Percentiles rank a stretch among this genome's conserved stretches.
phyloP scores from a whole-genome alignment of 2,888 invertebrate genomes.

The Automeris io region DNA sequence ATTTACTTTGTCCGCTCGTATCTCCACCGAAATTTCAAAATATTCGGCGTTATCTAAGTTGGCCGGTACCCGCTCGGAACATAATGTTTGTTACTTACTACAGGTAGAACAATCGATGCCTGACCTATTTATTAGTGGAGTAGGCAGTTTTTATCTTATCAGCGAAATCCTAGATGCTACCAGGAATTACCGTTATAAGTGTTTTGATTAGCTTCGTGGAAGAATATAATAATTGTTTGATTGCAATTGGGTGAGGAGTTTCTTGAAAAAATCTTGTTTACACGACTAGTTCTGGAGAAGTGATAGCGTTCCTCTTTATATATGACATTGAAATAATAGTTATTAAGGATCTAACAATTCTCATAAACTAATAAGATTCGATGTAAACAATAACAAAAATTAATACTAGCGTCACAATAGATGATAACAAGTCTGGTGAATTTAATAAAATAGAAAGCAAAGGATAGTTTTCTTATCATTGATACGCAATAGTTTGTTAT shows the following conservation, averaged over 20 bases:
- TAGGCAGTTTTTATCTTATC: constrained; percentile 2
- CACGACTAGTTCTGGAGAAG: no score
- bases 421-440: constrained; percentile 2
- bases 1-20: constrained; percentile 6
- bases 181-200: not conserved
- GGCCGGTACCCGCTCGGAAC: not conserved
- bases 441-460: constrained; percentile 7
- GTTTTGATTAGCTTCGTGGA: not conserved
- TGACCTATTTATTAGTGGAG: not conserved
- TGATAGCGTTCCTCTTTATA: no score
- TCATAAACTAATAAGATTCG: no score
- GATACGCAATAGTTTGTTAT: constrained; percentile 1
- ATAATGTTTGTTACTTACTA: constrained; percentile 5
- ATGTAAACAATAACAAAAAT: constrained; percentile 5
- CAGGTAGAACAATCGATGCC: constrained; percentile 4
- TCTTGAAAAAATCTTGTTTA: no score
- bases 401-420: constrained; percentile 3
- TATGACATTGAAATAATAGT: no score
- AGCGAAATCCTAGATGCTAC: not conserved
- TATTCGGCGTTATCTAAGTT: constrained; percentile 6
- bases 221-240: no score
- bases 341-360: no score
- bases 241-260: no score
- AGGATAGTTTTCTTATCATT: constrained; percentile 5
- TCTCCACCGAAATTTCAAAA: constrained; percentile 2